Conservation (phyloP, 2,113 vertebrate species). For the Calyptomena viridis region DNA sequence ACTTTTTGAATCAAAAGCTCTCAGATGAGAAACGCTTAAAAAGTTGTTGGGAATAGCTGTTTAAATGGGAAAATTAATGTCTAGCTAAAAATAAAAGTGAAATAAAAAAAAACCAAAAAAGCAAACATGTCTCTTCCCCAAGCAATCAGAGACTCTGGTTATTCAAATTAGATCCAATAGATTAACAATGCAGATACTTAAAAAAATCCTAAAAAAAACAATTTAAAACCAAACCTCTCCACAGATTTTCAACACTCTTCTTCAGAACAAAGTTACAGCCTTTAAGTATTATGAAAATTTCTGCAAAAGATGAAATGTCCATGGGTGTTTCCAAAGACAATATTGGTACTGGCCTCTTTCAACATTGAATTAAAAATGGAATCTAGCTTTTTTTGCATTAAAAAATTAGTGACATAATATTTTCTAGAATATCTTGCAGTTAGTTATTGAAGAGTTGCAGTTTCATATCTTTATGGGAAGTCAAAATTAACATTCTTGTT, state of each 20-base stretch:
- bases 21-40: neutral
- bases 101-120: neutral
- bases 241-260: neutral
- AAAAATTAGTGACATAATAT: neutral
- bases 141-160: neutral
- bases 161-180: neutral
- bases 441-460: neutral
- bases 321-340: neutral
- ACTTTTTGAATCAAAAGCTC: neutral
- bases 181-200: neutral
- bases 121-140: neutral
- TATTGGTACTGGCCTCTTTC: neutral
- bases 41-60: neutral
- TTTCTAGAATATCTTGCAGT: neutral
- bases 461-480: neutral
- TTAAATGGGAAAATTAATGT: neutral
- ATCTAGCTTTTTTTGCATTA: neutral
- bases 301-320: neutral
- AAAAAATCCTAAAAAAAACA: neutral
- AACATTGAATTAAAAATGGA: neutral
- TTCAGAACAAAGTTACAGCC: neutral
- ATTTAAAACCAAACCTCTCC: too few relatives aligned
- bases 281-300: neutral
- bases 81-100: neutral
- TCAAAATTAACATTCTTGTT: neutral